These are phyloP conservation scores for Colinus virginianus DNA, from an alignment of 2,113 vertebrate genomes.

Conservation along the genomic window DNA sequence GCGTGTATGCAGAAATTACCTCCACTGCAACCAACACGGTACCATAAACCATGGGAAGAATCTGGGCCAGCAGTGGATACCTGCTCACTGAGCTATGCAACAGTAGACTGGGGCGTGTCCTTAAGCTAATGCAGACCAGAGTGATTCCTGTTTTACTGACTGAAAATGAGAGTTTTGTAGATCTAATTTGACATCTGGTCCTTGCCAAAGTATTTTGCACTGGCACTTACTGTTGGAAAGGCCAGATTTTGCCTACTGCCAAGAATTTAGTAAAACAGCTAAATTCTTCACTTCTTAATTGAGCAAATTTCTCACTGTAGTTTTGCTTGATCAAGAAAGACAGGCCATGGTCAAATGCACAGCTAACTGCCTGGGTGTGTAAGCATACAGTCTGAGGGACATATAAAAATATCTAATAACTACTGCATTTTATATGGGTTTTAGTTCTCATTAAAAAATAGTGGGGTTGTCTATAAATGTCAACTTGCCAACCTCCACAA, in stretches of 20 bases:
- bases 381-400: background rate
- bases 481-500: background rate
- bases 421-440: background rate
- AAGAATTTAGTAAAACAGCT: constrained; percentile 15
- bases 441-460: background rate
- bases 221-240: constrained; percentile 65
- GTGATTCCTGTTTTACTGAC: constrained; percentile 17
- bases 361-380: background rate
- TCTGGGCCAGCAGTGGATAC: background rate
- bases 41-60: background rate
- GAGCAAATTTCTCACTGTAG: constrained; percentile 38
- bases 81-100: constrained; percentile 13
- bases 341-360: background rate
- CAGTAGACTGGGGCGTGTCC: background rate
- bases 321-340: constrained; percentile 51
- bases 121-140: constrained; percentile 54
- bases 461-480: background rate
- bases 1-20: background rate
- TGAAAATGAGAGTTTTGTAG: constrained; percentile 45
- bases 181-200: constrained; percentile 46
- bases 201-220: constrained; percentile 43
- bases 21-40: background rate
- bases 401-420: background rate
- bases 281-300: constrained; percentile 60
- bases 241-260: background rate